Percentiles rank a stretch among this genome's conserved stretches.
Conservation (phyloP, 35 echinoderm and acorn worm genomes). For the Lytechinus pictus region DNA sequence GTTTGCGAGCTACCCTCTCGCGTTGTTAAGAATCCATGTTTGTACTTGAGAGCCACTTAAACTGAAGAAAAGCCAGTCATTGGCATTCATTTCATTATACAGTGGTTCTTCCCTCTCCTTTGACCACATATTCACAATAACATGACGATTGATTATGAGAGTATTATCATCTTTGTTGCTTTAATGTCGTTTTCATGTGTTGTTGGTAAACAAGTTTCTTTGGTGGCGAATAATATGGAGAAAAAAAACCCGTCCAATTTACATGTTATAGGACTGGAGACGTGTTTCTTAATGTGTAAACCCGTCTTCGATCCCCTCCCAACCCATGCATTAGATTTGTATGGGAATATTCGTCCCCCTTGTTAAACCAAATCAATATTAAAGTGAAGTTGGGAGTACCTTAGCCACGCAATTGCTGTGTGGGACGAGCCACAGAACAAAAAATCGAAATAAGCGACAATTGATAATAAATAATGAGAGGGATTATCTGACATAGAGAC, state of each 20-base stretch:
- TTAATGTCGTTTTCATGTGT: neutral
- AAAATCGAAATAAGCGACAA: neutral
- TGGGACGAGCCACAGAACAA: neutral
- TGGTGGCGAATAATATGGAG: neutral
- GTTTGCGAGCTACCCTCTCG: neutral
- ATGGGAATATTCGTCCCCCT: neutral
- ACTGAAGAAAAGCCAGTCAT: neutral
- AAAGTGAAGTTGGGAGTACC: neutral
- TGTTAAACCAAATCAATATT: neutral
- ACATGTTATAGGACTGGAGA: neutral
- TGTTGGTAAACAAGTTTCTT: neutral
- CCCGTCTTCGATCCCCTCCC: neutral
- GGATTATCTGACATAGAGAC: slow-evolving; percentile 38
- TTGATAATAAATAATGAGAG: neutral
- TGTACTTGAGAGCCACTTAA: neutral
- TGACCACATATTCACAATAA: too few relatives aligned
- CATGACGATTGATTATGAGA: too few relatives aligned
- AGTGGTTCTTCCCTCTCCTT: too few relatives aligned
- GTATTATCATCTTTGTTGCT: too few relatives aligned
- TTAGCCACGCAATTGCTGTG: neutral
- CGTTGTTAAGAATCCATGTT: neutral
- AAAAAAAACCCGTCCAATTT: neutral
- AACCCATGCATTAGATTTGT: neutral
- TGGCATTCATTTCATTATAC: neutral
- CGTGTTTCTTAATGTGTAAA: neutral